These are phyloP conservation scores for Rhagologus leucostigma DNA, from an alignment of 2,113 vertebrate genomes.

Conservation along the genomic window DNA sequence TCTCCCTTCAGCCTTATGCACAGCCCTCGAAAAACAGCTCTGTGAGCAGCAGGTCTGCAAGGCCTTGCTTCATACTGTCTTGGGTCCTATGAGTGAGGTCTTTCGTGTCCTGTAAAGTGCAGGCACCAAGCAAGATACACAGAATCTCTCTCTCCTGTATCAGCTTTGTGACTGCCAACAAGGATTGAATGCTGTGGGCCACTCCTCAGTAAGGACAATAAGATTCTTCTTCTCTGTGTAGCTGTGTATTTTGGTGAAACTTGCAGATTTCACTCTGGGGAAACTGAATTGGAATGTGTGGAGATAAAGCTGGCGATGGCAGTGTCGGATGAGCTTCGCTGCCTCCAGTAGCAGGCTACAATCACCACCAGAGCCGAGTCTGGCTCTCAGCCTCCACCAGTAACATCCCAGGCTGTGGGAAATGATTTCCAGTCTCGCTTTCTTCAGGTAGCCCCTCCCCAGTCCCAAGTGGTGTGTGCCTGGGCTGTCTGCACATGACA, in stretches of 20 bases:
- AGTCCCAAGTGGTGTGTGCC: fast-evolving
- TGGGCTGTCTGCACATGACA: fast-evolving
- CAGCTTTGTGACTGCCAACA: neutral
- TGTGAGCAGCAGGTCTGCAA: neutral
- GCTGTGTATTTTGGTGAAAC: neutral
- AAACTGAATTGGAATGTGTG: neutral
- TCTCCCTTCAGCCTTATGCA: neutral
- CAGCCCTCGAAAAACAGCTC: neutral
- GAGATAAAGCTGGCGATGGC: neutral
- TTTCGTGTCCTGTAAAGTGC: neutral
- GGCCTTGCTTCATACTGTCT: fast-evolving
- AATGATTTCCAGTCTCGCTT: neutral
- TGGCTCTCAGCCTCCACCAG: neutral
- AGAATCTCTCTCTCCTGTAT: neutral
- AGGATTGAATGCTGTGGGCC: neutral
- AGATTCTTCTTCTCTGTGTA: neutral
- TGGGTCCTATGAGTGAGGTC: neutral
- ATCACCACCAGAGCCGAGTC: neutral
- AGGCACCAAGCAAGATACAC: neutral
- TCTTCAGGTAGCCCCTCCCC: neutral
- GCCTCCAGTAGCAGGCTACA: neutral
- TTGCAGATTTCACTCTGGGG: neutral
- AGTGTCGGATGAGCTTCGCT: neutral
- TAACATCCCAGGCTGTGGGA: neutral
- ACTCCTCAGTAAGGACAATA: neutral